phyloP scores from a whole-genome alignment of 2,113 vertebrate species.

The Platysternon megacephalum region DNA sequence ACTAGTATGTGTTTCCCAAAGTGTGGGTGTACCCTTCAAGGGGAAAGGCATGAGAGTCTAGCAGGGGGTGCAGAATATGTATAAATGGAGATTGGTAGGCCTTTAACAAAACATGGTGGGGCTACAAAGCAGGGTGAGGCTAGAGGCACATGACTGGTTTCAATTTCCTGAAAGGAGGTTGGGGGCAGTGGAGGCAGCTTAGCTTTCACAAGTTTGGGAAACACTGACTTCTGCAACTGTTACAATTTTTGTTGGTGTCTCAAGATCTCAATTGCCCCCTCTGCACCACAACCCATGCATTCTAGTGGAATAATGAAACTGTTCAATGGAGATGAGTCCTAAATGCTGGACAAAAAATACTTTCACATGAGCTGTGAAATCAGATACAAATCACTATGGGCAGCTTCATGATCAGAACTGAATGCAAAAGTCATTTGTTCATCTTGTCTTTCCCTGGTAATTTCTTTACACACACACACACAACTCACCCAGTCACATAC shows the following conservation, averaged over 20 bases:
- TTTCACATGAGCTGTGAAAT: neutral
- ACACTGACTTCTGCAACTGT: neutral
- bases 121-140: too few species aligned
- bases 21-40: neutral
- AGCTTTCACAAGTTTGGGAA: neutral
- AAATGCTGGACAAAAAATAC: neutral
- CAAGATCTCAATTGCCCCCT: fast-evolving
- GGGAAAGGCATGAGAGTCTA: neutral
- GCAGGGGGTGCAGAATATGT: neutral
- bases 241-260: neutral
- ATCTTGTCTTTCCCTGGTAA: neutral
- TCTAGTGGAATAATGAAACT: neutral
- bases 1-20: neutral
- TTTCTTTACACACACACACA: slow-evolving; percentile 4
- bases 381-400: neutral
- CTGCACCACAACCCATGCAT: too few species aligned
- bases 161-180: neutral
- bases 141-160: neutral
- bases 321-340: neutral
- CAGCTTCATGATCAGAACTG: neutral
- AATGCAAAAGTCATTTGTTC: neutral
- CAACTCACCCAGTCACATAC: neutral
- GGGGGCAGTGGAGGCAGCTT: too few species aligned
- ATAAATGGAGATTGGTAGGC: neutral
- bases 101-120: neutral